Evolutionary conservation across 2,113 vertebrate genomes (phyloP).

Genomic region (Microtus montanus): DNA sequence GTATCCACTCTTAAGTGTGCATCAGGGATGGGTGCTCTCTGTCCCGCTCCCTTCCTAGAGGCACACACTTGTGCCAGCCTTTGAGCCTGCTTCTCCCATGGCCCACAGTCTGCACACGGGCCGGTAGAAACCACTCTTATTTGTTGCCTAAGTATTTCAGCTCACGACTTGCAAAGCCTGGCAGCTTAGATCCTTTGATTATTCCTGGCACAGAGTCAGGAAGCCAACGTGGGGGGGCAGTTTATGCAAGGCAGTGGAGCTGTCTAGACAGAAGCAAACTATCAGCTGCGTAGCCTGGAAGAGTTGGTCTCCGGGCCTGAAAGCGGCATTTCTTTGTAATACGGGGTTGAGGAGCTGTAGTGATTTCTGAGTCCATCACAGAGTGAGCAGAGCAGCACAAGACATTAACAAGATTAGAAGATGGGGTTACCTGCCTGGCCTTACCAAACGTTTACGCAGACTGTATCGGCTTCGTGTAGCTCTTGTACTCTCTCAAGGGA

Average conservation of each 20-base stretch:
- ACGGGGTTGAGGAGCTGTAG: slow-evolving; percentile 78
- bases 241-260: slow-evolving; percentile 60
- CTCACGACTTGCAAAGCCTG: not conserved
- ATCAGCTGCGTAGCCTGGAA: not conserved
- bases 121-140: not conserved
- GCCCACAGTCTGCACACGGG: not conserved
- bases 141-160: not conserved
- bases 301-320: slow-evolving; percentile 62
- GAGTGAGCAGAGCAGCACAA: slow-evolving; percentile 86
- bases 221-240: slow-evolving; percentile 48
- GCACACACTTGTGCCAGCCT: not conserved
- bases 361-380: slow-evolving; percentile 83
- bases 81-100: fast-evolving
- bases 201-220: slow-evolving; percentile 24
- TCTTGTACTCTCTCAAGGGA: slow-evolving; percentile 85
- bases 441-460: slow-evolving; percentile 82
- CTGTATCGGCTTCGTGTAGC: slow-evolving; percentile 81
- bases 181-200: not conserved
- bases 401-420: slow-evolving; percentile 88
- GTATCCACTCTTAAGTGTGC: not conserved
- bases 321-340: slow-evolving; percentile 79
- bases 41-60: not conserved
- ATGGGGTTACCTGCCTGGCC: slow-evolving; percentile 84
- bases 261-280: slow-evolving; percentile 38
- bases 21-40: not conserved